A percentile compares a stretch with the other conserved stretches of the same genome.
Conservation (phyloP, 1,140 invertebrate genomes). For the Helicoverpa zea region DNA sequence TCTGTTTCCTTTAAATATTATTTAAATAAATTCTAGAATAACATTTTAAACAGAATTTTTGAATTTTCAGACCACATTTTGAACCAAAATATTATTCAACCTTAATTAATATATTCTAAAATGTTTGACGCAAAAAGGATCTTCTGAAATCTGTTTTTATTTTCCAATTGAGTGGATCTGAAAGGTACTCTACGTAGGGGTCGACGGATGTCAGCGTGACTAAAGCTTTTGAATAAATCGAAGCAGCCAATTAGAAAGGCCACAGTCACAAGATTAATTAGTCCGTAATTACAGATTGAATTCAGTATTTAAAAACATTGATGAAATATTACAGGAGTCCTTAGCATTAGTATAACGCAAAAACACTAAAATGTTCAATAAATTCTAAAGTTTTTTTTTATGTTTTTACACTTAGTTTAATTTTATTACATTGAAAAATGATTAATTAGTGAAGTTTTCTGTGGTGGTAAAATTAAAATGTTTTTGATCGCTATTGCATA, state of each 20-base stretch:
- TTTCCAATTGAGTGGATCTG: conserved; percentile 1
- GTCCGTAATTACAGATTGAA: not conserved
- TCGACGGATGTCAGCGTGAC: not conserved
- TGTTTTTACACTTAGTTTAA: too few relatives aligned
- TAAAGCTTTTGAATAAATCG: conserved; percentile 15
- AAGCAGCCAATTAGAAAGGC: not conserved
- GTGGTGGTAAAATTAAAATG: too few relatives aligned
- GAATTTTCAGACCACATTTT: not conserved
- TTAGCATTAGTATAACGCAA: too few relatives aligned
- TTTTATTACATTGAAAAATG: too few relatives aligned
- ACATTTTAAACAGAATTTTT: too few relatives aligned
- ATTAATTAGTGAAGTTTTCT: too few relatives aligned
- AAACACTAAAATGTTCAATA: too few relatives aligned
- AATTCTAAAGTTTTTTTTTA: too few relatives aligned
- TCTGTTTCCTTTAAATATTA: too few relatives aligned
- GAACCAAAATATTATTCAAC: not conserved
- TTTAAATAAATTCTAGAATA: too few relatives aligned
- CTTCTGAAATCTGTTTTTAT: conserved; percentile 26
- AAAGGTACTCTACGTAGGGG: not conserved
- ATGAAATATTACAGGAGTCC: not conserved
- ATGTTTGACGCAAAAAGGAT: not conserved
- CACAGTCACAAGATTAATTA: conserved; percentile 17
- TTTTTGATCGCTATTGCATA: too few relatives aligned
- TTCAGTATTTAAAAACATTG: not conserved
- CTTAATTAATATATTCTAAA: not conserved